Conservation (phyloP, 2,888 invertebrate genomes). For the Baronia brevicornis region DNA sequence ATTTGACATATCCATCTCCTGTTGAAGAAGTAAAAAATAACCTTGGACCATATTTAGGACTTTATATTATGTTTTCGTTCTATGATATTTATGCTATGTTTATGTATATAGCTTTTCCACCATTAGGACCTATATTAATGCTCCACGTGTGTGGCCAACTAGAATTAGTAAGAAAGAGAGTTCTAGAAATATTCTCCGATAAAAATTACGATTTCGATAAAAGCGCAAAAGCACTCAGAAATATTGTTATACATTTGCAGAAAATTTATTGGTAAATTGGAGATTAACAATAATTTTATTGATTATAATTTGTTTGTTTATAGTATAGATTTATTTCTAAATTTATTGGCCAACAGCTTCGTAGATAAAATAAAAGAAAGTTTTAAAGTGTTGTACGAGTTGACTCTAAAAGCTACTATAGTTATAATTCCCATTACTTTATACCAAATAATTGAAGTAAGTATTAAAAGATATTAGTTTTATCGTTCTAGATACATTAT, state of each 20-base stretch:
- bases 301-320: conserved; percentile 11
- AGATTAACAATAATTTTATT: conserved; percentile 3
- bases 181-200: conserved; percentile 27
- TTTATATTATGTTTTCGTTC: conserved; percentile 14
- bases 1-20: conserved; percentile 27
- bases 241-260: conserved; percentile 27
- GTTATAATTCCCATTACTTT: conserved; percentile 22
- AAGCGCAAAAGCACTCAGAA: conserved; percentile 23
- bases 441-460: conserved; percentile 26
- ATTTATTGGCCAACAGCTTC: conserved; percentile 25
- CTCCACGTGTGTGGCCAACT: conserved; percentile 43
- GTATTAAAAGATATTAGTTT: conserved; percentile 4
- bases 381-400: conserved; percentile 27
- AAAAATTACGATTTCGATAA: conserved; percentile 17
- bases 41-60: conserved; percentile 15
- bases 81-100: conserved; percentile 22
- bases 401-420: conserved; percentile 27
- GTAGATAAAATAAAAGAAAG: conserved; percentile 23
- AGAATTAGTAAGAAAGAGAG: conserved; percentile 29
- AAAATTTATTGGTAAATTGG: conserved; percentile 28
- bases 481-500: background rate
- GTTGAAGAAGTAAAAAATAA: conserved; percentile 29
- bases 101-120: conserved; percentile 32
- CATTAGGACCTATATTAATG: conserved; percentile 41
- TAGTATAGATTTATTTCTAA: background rate